Evolutionary conservation across 2,797 vertebrate genomes (phyloP).

Genomic region (Sebastes aleutianus): DNA sequence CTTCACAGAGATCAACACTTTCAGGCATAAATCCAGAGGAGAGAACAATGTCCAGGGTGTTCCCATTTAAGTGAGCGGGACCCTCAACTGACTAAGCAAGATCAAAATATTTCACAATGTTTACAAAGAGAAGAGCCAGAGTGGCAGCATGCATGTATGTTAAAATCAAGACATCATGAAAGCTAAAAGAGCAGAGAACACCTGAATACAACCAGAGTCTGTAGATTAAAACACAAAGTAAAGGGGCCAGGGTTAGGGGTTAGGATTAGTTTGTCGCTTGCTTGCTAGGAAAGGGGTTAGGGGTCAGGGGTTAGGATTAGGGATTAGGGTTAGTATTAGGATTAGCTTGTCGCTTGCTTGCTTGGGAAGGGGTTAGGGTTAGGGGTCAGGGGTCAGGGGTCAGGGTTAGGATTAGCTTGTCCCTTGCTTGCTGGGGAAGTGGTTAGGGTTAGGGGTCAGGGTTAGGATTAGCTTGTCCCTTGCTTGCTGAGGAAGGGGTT

Average conservation of each 20-base stretch:
- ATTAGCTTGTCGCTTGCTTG: no score
- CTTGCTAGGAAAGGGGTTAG: no score
- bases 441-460: no score
- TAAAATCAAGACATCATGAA: neutral
- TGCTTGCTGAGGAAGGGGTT: no score
- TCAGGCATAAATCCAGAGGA: neutral
- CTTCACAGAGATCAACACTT: neutral
- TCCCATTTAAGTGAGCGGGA: neutral
- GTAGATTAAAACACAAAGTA: neutral
- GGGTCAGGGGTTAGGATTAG: no score
- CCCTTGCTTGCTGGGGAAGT: no score
- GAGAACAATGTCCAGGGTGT: neutral
- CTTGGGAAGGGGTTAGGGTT: no score
- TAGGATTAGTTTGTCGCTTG: no score
- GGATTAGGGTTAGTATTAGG: no score
- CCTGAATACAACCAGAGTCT: neutral
- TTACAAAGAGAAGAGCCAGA: neutral
- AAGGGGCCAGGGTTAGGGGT: neutral
- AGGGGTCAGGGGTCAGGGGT: no score
- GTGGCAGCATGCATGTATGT: neutral
- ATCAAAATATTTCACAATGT: neutral
- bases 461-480: accelerated
- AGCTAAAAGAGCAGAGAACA: neutral
- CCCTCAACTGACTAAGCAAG: neutral
- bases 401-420: no score